Evolutionary conservation across 2,888 invertebrate genomes (phyloP), one percentile per base, ranked within the genome.

Genomic region (Diaperis boleti): DNA sequence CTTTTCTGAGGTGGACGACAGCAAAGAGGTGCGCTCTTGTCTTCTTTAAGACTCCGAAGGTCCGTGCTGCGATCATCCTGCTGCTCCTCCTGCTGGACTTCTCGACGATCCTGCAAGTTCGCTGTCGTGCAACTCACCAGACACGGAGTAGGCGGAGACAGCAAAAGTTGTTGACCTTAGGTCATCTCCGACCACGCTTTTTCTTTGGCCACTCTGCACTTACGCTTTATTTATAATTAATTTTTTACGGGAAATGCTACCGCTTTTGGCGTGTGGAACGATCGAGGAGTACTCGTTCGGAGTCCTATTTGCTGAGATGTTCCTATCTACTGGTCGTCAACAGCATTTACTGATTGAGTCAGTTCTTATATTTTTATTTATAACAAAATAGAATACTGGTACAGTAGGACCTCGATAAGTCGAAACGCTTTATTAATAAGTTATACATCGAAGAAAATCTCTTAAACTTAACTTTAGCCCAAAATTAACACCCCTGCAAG

Each of bases 81-180:
- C 47, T 41, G 57, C 14, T 50, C 44, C 20, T 65, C 65, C 61
- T 61, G 44, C 64, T 64, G 62, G 62, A 60, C 63, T 66, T 66
- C 69, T 69, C 69, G 63, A 69, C 72, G 70, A 71, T 72, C 69
- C 66, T 50, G 63, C 66, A 56, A 62, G 49, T 63, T 68, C 64
- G 71, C 72, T 73, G 73, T 73, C 62, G 74, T 75, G 68, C 63
- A 74, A 71, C 73, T 74, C 78, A 74, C 76, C 78, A 78, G 78
- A 78, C 78, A 77, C 73, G 71, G 77, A 81, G 81, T 81, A 78
- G 81, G 81, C 78, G 81, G 80, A 79, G 79, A 80, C 78, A 77
- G 76, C 76, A 79, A 78, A 78, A 80, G 81, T 81, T 80, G 81
- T 81, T 81, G 81, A 81, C 81, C 81, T 79, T 78, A 79, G 81